Evolutionary conservation across 2,888 invertebrate species (phyloP).

Genomic region (Vannuccia rotundouncinata): DNA sequence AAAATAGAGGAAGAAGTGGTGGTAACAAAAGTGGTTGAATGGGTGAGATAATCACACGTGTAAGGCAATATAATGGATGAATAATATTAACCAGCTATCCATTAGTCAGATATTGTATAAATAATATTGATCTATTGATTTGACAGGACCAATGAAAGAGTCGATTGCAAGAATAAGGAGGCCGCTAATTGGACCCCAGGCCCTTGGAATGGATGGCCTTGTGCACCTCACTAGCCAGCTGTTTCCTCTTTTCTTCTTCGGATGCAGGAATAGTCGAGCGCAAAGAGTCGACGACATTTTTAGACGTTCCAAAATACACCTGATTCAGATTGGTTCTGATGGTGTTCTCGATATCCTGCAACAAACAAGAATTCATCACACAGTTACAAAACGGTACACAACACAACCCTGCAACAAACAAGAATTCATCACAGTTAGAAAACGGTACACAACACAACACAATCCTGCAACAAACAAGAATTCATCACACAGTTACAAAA

Average conservation of each 20-base stretch:
- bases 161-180: background rate
- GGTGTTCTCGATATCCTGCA: constrained; percentile 34
- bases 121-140: too few relatives aligned
- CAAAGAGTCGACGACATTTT: constrained; percentile 35
- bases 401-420: too few relatives aligned
- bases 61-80: too few relatives aligned
- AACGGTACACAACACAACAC: background rate
- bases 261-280: constrained; percentile 4
- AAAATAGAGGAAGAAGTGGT: too few relatives aligned
- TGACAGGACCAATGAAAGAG: too few relatives aligned
- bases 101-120: too few relatives aligned
- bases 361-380: background rate
- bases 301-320: constrained; percentile 38
- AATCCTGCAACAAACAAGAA: constrained; percentile 25
- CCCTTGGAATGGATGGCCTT: constrained; percentile 37
- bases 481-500: background rate
- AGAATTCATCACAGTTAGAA: background rate
- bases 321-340: constrained; percentile 28
- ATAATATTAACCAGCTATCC: too few relatives aligned
- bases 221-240: constrained; percentile 27
- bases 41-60: too few relatives aligned
- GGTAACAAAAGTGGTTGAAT: too few relatives aligned
- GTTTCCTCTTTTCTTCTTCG: constrained; percentile 19
- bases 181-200: background rate
- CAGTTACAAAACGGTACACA: background rate